Evolutionary conservation across 2,888 invertebrate genomes (phyloP).

Genomic region (Unio pictorum): DNA sequence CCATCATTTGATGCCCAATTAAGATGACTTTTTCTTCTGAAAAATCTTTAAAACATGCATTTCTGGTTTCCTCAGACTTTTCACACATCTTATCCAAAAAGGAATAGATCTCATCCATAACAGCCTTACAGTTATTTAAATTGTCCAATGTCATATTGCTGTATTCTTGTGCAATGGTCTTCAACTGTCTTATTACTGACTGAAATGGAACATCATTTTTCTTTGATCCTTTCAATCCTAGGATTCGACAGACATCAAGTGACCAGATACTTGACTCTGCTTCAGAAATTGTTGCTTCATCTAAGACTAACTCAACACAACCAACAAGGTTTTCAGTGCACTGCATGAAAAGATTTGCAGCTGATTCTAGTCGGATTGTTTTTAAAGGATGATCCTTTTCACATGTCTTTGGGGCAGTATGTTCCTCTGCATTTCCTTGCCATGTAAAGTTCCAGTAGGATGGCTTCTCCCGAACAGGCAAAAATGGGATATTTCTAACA

Average conservation of each 20-base stretch:
- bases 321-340: conserved; percentile 3
- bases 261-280: no score
- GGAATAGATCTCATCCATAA: conserved; percentile 5
- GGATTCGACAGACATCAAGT: no score
- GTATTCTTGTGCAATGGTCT: no score
- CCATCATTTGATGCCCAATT: conserved; percentile 1
- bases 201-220: not conserved
- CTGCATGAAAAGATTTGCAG: conserved; percentile 2
- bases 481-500: not conserved
- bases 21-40: conserved; percentile 2
- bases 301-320: conserved; percentile 2
- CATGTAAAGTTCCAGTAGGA: conserved; percentile 33
- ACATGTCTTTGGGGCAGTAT: no score
- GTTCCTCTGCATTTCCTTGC: conserved; percentile 15
- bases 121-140: no score
- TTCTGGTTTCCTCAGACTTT: no score
- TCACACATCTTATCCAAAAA: conserved; percentile 2
- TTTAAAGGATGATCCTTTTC: not conserved
- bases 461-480: conserved; percentile 35
- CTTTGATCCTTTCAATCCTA: no score
- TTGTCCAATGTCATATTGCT: no score
- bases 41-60: not conserved
- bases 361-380: not conserved
- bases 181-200: conserved; percentile 1
- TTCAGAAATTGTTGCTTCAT: not conserved